Percentiles rank a stretch among this genome's conserved stretches.
These are phyloP conservation scores for Decapterus maruadsi DNA, from an alignment of 2,797 vertebrate species.

Conservation along the genomic window DNA sequence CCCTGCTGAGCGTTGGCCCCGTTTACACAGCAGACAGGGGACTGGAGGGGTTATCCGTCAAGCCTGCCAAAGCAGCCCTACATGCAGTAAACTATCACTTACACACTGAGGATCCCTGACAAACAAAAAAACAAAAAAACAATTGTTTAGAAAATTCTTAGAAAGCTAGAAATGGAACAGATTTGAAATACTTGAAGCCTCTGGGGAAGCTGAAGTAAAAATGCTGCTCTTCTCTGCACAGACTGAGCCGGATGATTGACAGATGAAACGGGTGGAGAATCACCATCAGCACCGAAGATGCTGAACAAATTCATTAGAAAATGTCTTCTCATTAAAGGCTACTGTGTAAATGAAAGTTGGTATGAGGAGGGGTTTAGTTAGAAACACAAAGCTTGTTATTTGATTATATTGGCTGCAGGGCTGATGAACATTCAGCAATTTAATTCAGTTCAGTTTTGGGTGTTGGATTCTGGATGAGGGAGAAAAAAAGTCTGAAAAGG, in stretches of 20 bases:
- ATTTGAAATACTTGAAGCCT: background rate
- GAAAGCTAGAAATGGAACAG: background rate
- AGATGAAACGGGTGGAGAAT: background rate
- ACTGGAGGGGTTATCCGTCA: constrained; percentile 42
- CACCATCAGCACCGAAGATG: background rate
- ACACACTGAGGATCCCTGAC: constrained; percentile 10
- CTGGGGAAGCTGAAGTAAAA: background rate
- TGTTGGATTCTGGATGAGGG: background rate
- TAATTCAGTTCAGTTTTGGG: background rate
- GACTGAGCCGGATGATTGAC: background rate
- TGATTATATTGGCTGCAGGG: background rate
- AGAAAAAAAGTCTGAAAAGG: background rate
- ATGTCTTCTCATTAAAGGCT: background rate
- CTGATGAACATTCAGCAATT: constrained; percentile 3
- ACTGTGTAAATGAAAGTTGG: background rate
- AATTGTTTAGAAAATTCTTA: constrained; percentile 9
- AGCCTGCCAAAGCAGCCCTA: constrained; percentile 34
- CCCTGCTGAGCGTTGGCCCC: constrained; percentile 62
- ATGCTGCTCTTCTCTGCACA: background rate
- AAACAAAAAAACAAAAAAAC: constrained; percentile 2
- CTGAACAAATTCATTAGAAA: background rate
- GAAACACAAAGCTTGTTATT: background rate
- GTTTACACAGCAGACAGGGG: constrained; percentile 49
- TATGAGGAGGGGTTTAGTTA: constrained; percentile 3
- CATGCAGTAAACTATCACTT: constrained; percentile 17